Conservation (phyloP, 1,140 invertebrate species). For the Aethina tumida region DNA sequence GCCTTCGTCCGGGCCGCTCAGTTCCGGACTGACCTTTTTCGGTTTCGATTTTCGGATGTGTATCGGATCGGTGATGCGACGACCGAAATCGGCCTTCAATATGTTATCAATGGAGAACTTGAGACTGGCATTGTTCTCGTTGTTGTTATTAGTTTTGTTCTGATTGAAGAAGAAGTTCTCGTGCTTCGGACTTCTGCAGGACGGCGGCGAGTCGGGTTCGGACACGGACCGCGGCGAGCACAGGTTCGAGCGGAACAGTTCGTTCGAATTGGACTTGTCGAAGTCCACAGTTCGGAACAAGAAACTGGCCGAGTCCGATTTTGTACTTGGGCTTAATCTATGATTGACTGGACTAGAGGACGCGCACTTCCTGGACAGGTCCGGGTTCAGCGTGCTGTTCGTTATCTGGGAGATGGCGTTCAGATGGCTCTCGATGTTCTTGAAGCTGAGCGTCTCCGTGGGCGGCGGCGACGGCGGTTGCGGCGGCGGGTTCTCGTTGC, state of each 20-base stretch:
- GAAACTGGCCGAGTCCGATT: slow-evolving; percentile 20
- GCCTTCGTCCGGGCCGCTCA: slow-evolving; percentile 9
- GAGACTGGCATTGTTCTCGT: slow-evolving; percentile 53
- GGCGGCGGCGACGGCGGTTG: slow-evolving; percentile 22
- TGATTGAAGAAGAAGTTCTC: slow-evolving; percentile 24
- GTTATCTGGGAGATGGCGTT: slow-evolving; percentile 47
- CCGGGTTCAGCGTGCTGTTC: slow-evolving; percentile 30
- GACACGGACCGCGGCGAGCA: slow-evolving; percentile 18
- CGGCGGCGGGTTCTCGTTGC: slow-evolving; percentile 43
- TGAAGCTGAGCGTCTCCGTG: slow-evolving; percentile 38
- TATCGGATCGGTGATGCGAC: slow-evolving; percentile 58
- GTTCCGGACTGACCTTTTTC: slow-evolving; percentile 28
- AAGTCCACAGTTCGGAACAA: slow-evolving; percentile 13
- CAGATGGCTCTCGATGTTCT: slow-evolving; percentile 48
- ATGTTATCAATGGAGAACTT: slow-evolving; percentile 93
- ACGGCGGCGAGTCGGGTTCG: slow-evolving; percentile 18
- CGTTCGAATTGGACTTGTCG: slow-evolving; percentile 9
- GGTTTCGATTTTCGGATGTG: slow-evolving; percentile 46
- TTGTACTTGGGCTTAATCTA: slow-evolving; percentile 28
- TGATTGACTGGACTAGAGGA: slow-evolving; percentile 25
- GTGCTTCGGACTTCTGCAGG: slow-evolving; percentile 15
- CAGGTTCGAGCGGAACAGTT: slow-evolving; percentile 16
- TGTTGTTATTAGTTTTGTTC: slow-evolving; percentile 38
- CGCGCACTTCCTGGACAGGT: slow-evolving; percentile 14
- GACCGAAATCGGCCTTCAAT: slow-evolving; percentile 79